A percentile compares a stretch with the other conserved stretches of the same genome.
Evolutionary conservation across 2,113 vertebrate genomes (phyloP).

Genomic region (Jacana jacana): DNA sequence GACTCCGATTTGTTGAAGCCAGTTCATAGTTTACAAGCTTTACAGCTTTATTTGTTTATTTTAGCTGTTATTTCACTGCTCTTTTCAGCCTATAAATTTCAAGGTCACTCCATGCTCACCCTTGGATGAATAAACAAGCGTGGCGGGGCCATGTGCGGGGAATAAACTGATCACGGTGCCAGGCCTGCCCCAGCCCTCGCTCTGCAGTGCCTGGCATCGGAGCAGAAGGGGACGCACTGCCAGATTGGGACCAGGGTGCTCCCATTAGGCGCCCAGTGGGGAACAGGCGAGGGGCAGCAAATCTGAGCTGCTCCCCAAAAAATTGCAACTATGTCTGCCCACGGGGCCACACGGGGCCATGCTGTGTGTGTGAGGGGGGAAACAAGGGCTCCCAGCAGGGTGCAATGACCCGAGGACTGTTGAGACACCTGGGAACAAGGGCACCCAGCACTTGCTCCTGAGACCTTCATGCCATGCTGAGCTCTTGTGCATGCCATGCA

Average conservation of each 20-base stretch:
- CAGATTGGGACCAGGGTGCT: not conserved
- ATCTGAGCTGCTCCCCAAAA: not conserved
- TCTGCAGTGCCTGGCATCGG: accelerated
- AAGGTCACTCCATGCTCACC: constrained; percentile 57
- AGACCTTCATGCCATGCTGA: not conserved
- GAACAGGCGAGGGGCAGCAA: not conserved
- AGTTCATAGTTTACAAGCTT: constrained; percentile 44
- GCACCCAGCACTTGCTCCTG: not conserved
- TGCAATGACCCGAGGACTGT: no score
- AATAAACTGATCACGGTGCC: not conserved
- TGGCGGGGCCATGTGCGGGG: constrained; percentile 18
- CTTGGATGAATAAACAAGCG: constrained; percentile 55
- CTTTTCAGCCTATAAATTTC: constrained; percentile 68
- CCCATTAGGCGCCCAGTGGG: not conserved
- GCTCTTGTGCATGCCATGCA: not conserved
- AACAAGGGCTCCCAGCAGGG: not conserved
- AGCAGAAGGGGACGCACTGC: not conserved
- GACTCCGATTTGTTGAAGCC: not conserved
- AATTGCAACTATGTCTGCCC: accelerated
- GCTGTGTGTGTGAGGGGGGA: no score
- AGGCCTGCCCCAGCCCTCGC: not conserved
- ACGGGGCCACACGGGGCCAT: accelerated
- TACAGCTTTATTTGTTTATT: constrained; percentile 63
- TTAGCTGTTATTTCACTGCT: constrained; percentile 53
- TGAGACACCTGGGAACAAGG: not conserved